Base-by-base conservation (phyloP, 1,140 invertebrate species). In the Dendroctonus valens region DNA sequence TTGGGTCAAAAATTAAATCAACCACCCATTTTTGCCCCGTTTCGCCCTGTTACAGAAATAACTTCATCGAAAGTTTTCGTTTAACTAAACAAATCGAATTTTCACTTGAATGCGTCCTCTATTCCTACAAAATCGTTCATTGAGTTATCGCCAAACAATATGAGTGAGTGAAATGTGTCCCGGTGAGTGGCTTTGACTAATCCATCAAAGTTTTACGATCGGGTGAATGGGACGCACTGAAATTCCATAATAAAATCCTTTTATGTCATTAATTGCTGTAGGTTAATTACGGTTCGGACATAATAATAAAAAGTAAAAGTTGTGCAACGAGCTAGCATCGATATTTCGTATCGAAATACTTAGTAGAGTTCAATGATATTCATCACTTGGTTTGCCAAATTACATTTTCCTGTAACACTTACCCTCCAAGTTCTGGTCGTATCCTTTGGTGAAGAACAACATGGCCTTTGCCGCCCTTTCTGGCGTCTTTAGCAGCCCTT, bases 401-500 rank as follows among this genome's bases (percentile, higher is more conserved):
- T 3, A 26, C 1, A 26, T 26, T 26, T 26, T 26, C 26, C 12
- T 46, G 44, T 3, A 26, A 51, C 5, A 77, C 78, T 84, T 83
- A 96, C 94, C 95, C n/a, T 94, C 90, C 41, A 99, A 84, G 72
- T 90, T 94, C 79, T 99, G 94, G 76, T 98, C 96, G 82, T 99
- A 99, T 52, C 98, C 98, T 82, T 99, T 99, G n/a, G 98, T 99
- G 80, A 99, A 99, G 84, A 95, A 99, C 26, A 99, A 85, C 91
- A 99, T 95, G 0, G 96, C 96, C 81, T 99, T 99, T 49, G 98
- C 97, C 0, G 98, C 98, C 58, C 98, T 81, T 78, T 97, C 94
- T 0, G 98, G 98, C 0, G 98, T 99, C 82, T 98, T 98, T 42
- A 97, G 79, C 0, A 99, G 83, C 6, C 98, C 98, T 73, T 94